Conservation (phyloP, 2,113 vertebrate species). For the Coregonus clupeaformis region DNA sequence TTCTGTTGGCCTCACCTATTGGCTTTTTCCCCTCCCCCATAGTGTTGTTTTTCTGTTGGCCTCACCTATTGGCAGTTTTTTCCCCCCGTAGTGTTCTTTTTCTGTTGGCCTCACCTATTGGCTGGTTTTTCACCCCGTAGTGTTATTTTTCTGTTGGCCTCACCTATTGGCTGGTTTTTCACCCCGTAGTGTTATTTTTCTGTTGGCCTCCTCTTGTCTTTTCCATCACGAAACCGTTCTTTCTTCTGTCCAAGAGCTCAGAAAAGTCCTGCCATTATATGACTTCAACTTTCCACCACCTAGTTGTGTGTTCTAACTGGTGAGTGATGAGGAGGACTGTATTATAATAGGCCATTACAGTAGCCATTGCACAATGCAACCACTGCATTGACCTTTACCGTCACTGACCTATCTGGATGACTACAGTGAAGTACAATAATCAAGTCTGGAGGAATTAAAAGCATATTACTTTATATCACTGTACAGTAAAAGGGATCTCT, state of each 20-base stretch:
- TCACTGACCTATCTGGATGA: not conserved
- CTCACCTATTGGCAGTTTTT: too few species aligned
- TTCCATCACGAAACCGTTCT: slow-evolving; percentile 71
- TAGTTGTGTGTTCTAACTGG: slow-evolving; percentile 49
- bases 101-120: too few species aligned
- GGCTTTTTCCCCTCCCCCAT: too few species aligned
- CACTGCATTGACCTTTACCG: not conserved
- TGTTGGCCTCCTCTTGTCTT: slow-evolving; percentile 47
- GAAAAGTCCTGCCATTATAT: slow-evolving; percentile 63
- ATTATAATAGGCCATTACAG: slow-evolving; percentile 29
- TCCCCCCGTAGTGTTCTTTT: too few species aligned
- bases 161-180: slow-evolving; percentile 58
- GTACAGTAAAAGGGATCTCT: too few species aligned
- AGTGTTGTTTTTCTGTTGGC: too few species aligned
- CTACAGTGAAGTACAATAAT: not conserved
- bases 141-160: slow-evolving; percentile 46
- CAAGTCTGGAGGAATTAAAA: not conserved
- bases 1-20: too few species aligned
- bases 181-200: slow-evolving; percentile 41
- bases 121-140: too few species aligned
- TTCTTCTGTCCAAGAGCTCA: slow-evolving; percentile 60
- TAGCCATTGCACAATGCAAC: slow-evolving; percentile 38
- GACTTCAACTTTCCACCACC: slow-evolving; percentile 64
- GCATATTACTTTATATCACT: not conserved
- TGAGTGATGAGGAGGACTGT: slow-evolving; percentile 25